Evolutionary conservation across 2,113 vertebrate genomes (phyloP).

Genomic region (Cygnus buccinator): DNA sequence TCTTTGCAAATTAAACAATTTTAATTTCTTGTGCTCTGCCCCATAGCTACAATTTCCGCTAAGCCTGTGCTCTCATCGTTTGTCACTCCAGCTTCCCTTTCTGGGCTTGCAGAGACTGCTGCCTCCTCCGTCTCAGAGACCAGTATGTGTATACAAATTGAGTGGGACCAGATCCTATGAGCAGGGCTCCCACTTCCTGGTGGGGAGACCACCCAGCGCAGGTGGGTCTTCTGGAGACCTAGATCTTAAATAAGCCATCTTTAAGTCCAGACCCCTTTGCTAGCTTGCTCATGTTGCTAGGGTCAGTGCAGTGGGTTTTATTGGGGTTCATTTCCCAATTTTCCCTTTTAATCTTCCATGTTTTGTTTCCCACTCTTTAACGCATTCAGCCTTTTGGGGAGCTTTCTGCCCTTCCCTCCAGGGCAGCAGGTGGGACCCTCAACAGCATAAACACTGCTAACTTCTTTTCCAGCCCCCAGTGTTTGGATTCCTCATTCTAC

Average conservation of each 20-base stretch:
- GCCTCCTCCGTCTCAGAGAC: neutral
- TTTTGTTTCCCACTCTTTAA: neutral
- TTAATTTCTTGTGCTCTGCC: slow-evolving; percentile 29
- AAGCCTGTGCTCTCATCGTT: neutral
- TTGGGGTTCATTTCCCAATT: neutral
- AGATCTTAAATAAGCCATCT: neutral
- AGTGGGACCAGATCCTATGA: neutral
- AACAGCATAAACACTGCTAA: neutral
- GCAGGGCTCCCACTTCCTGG: neutral
- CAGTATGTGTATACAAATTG: neutral
- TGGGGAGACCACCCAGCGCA: neutral
- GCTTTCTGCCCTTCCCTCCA: neutral
- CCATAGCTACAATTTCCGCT: neutral
- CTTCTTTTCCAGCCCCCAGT: neutral
- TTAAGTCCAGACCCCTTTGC: neutral
- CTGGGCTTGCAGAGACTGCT: neutral
- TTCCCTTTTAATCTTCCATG: neutral
- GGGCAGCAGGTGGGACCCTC: neutral
- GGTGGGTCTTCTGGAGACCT: neutral
- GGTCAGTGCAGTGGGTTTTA: neutral
- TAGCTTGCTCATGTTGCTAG: neutral
- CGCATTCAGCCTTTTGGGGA: neutral
- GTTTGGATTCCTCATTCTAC: neutral
- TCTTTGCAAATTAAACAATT: slow-evolving; percentile 39
- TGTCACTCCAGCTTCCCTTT: neutral